Percentiles rank a stretch among this genome's conserved stretches.
phyloP scores from a whole-genome alignment of 2,797 vertebrate species.

The Lepus townsendii region DNA sequence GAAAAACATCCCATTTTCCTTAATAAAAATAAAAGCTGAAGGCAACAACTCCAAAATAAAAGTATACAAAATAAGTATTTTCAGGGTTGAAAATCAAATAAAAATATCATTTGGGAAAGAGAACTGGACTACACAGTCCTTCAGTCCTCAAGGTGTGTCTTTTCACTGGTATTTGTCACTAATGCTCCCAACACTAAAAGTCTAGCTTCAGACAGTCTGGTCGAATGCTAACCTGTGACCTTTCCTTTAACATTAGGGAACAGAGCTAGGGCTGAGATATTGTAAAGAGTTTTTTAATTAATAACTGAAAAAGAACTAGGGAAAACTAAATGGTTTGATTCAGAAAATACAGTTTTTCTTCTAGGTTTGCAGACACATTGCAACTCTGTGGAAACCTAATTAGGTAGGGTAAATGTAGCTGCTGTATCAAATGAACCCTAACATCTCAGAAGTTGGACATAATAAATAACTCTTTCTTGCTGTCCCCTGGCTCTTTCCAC shows the following conservation, averaged over 20 bases:
- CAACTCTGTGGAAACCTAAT: background rate
- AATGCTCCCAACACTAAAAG: background rate
- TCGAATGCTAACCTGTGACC: background rate
- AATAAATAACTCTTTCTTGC: background rate
- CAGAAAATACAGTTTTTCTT: background rate
- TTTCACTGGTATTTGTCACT: background rate
- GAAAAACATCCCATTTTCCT: background rate
- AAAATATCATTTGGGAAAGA: conserved; percentile 9
- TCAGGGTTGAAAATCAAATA: background rate
- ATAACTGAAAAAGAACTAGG: background rate
- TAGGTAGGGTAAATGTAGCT: background rate
- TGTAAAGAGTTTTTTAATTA: background rate
- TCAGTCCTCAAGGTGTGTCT: background rate
- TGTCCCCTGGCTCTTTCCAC: background rate
- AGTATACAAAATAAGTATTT: conserved; percentile 37
- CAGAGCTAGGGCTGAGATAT: background rate
- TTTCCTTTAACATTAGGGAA: conserved; percentile 31
- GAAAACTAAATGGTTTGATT: background rate
- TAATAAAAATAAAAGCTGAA: conserved; percentile 61
- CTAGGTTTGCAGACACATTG: background rate
- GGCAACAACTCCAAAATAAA: background rate
- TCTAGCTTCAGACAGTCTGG: background rate
- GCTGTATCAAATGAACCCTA: background rate
- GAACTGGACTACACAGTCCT: background rate
- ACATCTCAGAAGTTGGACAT: conserved; percentile 23